Conservation (phyloP, 2,113 vertebrate genomes). For the Xiphias gladius region DNA sequence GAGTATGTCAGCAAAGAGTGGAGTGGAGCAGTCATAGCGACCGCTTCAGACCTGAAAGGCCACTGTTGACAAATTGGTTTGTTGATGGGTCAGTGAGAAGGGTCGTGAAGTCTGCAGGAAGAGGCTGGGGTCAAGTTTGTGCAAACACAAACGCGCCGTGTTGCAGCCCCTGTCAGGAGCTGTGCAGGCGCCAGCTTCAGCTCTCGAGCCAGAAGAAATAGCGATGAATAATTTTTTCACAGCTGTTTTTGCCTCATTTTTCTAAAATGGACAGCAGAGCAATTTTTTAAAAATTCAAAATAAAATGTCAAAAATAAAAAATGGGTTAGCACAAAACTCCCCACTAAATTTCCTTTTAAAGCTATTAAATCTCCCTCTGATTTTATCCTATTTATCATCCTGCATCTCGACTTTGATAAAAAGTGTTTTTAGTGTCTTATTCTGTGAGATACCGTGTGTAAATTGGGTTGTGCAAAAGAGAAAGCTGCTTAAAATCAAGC, state of each 20-base stretch:
- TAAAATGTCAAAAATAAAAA: not conserved
- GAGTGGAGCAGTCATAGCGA: not conserved
- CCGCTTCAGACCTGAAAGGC: constrained; percentile 41
- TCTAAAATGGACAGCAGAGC: no score
- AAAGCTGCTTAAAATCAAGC: constrained; percentile 32
- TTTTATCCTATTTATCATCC: no score
- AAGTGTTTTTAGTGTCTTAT: no score
- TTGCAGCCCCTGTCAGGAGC: constrained; percentile 43
- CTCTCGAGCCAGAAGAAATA: not conserved
- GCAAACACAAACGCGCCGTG: constrained; percentile 53
- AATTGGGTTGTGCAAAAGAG: constrained; percentile 19
- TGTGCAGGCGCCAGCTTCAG: not conserved
- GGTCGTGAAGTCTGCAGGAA: constrained; percentile 54
- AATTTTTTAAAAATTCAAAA: not conserved
- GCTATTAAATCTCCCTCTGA: no score
- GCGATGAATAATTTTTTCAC: not conserved
- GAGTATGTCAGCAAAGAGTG: constrained; percentile 9
- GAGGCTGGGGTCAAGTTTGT: constrained; percentile 72
- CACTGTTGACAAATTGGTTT: constrained; percentile 76
- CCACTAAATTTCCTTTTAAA: no score
- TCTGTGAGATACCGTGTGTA: constrained; percentile 15
- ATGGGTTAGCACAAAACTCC: no score
- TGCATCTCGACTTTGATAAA: no score
- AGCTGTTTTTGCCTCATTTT: not conserved
- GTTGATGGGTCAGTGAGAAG: constrained; percentile 75